phyloP scores from a whole-genome alignment of 2,888 invertebrate genomes.

The Cantharis nigra region DNA sequence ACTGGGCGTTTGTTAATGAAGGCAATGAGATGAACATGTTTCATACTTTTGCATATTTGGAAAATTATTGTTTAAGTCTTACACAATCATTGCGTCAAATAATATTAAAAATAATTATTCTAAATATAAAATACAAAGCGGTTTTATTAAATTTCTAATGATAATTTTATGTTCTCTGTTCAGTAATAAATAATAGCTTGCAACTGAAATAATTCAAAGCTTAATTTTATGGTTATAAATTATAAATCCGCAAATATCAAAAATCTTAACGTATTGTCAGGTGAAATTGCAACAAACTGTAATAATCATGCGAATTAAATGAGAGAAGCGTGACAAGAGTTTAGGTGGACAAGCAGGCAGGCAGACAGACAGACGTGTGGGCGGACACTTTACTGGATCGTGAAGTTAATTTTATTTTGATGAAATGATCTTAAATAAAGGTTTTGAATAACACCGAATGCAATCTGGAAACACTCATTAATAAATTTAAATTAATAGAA shows the following conservation, averaged over 20 bases:
- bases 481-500: neutral
- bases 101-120: neutral
- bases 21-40: neutral
- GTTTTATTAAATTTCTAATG: neutral
- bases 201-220: neutral
- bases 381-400: slow-evolving; percentile 20
- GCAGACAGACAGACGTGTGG: slow-evolving; percentile 26
- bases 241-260: slow-evolving; percentile 9
- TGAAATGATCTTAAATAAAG: slow-evolving; percentile 20
- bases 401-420: slow-evolving; percentile 26
- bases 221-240: slow-evolving; percentile 7
- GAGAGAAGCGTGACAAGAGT: slow-evolving; percentile 20
- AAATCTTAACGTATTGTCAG: slow-evolving; percentile 5
- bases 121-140: neutral
- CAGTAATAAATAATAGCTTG: neutral
- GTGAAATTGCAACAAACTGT: slow-evolving; percentile 17
- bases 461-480: neutral
- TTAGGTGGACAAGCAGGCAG: slow-evolving; percentile 23
- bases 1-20: neutral
- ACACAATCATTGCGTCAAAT: neutral
- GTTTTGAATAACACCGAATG: neutral
- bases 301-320: slow-evolving; percentile 17
- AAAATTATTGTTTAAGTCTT: neutral
- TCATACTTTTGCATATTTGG: neutral
- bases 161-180: neutral